Evolutionary conservation across 2,797 vertebrate genomes (phyloP).

Genomic region (Thripadectes ignobilis): DNA sequence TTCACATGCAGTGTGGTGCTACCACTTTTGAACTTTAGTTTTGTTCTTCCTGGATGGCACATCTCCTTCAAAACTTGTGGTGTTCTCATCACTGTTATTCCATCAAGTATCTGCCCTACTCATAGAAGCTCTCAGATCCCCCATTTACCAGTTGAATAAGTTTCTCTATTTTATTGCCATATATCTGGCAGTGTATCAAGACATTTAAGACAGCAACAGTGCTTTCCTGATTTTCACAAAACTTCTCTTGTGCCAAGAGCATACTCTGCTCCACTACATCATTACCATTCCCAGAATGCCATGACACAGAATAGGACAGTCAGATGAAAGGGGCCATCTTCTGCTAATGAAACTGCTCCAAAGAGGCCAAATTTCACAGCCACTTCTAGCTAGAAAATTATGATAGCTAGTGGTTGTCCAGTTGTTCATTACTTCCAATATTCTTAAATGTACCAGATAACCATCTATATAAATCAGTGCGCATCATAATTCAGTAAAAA

Average conservation of each 20-base stretch:
- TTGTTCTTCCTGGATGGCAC: not conserved
- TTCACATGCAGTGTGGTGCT: not conserved
- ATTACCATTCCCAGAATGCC: not conserved
- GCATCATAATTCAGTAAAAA: not conserved
- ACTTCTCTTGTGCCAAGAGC: not conserved
- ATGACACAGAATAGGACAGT: not conserved
- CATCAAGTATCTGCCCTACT: not conserved
- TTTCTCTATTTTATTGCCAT: not conserved
- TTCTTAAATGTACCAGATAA: not conserved
- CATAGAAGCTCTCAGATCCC: not conserved
- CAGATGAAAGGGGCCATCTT: not conserved
- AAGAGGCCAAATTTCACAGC: not conserved
- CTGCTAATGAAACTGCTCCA: not conserved
- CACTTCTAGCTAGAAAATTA: not conserved
- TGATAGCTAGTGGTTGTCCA: not conserved
- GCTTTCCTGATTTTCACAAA: not conserved
- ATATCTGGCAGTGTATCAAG: not conserved
- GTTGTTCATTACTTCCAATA: not conserved
- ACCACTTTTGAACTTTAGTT: not conserved
- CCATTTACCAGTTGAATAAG: not conserved
- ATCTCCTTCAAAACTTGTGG: not conserved
- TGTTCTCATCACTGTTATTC: not conserved
- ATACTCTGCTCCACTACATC: not conserved
- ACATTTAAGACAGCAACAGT: not conserved
- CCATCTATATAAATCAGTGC: not conserved